phyloP scores from a whole-genome alignment of 2,797 vertebrate genomes.

The Poecilia velifera region DNA sequence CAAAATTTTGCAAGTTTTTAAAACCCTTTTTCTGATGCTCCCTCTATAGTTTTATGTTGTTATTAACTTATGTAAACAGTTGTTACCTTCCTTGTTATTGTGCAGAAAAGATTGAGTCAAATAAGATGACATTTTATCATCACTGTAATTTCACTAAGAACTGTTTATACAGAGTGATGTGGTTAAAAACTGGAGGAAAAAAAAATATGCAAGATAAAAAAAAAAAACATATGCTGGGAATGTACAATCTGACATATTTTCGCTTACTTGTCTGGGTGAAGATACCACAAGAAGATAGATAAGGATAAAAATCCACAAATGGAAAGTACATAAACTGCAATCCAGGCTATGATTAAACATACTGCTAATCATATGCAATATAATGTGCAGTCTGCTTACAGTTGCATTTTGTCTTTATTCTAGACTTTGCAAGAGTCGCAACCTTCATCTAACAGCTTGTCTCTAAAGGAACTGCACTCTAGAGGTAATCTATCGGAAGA shows the following conservation, averaged over 20 bases:
- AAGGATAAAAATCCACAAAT: not conserved
- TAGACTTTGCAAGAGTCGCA: not conserved
- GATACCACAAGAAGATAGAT: not conserved
- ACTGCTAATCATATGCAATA: not conserved
- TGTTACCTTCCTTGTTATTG: not conserved
- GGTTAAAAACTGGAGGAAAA: not conserved
- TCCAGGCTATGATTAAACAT: slow-evolving; percentile 5
- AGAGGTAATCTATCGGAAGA: slow-evolving; percentile 7
- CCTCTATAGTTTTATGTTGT: not conserved
- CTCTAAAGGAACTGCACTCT: not conserved
- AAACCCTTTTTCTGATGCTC: not conserved
- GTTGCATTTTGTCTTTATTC: not conserved
- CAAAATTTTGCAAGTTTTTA: not conserved
- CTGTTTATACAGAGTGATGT: not conserved
- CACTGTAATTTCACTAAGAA: not conserved
- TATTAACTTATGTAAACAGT: not conserved
- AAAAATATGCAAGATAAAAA: not conserved
- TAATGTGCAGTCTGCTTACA: not conserved
- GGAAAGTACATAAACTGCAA: not conserved
- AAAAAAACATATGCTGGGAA: not conserved
- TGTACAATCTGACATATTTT: not conserved
- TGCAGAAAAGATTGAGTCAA: not conserved
- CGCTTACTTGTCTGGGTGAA: not conserved
- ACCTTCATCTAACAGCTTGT: not conserved
- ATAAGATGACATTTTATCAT: not conserved